Evolutionary conservation across 2,888 invertebrate species (phyloP), one percentile per base, ranked within the genome.

Genomic region (Piscicola geometra): DNA sequence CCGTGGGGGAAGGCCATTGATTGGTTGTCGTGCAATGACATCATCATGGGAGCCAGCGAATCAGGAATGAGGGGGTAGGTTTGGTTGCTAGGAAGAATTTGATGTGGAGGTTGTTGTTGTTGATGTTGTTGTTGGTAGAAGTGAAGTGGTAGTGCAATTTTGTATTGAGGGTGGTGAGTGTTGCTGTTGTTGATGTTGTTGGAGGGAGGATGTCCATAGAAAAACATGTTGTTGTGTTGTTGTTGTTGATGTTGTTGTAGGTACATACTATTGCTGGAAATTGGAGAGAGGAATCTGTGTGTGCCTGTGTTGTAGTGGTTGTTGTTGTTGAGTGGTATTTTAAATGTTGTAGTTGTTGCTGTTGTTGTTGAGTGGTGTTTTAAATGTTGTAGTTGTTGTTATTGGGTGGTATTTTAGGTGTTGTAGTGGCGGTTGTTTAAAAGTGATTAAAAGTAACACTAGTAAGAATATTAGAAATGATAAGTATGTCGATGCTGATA

Each of bases 191-290:
- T 5, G 60, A 18, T 18, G 67, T 33, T 18, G 67, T 67, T 67
- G 64, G 5, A 12, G 60, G 5, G 5, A 15, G 60, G n/a, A 15
- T 56, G 60, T 9, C 60, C 60, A n/a, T 56, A 56, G 60, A 56
- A 56, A 56, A 56, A 25, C 60, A 56, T 56, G 60, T 56, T 56
- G 60, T 56, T 56, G 3, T 56, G 60, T 56, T 18, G 67, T 33
- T 18, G 67, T 67, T 67, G 60, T 56, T 18, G 67, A 12, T 18
- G 67, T 67, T 67, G 67, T 30, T 67, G 67, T 5, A 67, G 32
- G 67, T 67, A 33, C 9, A 32, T 67, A 32, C 30, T 67, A 32
- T 67, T 56, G 60, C 60, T 56, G 15, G 25, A 56, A 5, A 41
- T 41, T 15, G 60, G 25, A 56, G 60, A 56, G 15, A 56, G 25